Conservation (phyloP, 1,140 invertebrate species). For the Drosophila persimilis region DNA sequence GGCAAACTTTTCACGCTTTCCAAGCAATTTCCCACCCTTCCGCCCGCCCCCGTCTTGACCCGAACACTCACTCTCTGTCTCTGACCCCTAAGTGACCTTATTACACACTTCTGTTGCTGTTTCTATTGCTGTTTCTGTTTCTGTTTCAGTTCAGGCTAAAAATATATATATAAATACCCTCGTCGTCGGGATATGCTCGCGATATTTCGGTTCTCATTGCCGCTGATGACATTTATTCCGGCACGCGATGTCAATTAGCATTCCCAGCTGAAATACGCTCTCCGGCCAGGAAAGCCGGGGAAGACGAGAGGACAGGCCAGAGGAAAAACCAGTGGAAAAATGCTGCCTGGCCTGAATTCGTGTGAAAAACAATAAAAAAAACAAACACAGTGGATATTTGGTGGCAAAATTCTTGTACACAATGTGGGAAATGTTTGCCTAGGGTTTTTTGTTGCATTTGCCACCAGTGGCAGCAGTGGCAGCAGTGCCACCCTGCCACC, state of each 20-base stretch:
- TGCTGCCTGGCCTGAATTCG: slow-evolving; percentile 14
- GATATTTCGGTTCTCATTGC: slow-evolving; percentile 20
- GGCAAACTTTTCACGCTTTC: slow-evolving; percentile 49
- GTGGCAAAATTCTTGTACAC: slow-evolving; percentile 4
- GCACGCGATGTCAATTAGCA: slow-evolving; percentile 55
- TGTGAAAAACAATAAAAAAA: slow-evolving; percentile 4
- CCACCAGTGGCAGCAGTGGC: slow-evolving; percentile 7
- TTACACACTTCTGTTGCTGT: slow-evolving; percentile 35
- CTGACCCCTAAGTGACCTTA: slow-evolving; percentile 59
- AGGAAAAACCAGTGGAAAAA: slow-evolving; percentile 19
- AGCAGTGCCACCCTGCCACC: not conserved
- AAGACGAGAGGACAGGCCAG: no score
- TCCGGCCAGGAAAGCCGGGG: slow-evolving; percentile 19
- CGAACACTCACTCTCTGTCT: not conserved
- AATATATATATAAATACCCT: slow-evolving; percentile 3
- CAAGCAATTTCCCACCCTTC: slow-evolving; percentile 24
- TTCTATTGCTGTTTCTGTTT: slow-evolving; percentile 19
- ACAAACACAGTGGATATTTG: slow-evolving; percentile 17
- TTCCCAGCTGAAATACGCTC: slow-evolving; percentile 39
- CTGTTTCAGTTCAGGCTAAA: slow-evolving; percentile 24
- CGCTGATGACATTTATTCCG: slow-evolving; percentile 46
- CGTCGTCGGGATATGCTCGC: not conserved
- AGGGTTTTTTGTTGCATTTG: slow-evolving; percentile 16
- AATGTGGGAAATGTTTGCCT: slow-evolving; percentile 30
- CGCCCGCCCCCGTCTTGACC: not conserved